Evolutionary conservation across 2,113 vertebrate species (phyloP).

Genomic region (Pitta sordida): DNA sequence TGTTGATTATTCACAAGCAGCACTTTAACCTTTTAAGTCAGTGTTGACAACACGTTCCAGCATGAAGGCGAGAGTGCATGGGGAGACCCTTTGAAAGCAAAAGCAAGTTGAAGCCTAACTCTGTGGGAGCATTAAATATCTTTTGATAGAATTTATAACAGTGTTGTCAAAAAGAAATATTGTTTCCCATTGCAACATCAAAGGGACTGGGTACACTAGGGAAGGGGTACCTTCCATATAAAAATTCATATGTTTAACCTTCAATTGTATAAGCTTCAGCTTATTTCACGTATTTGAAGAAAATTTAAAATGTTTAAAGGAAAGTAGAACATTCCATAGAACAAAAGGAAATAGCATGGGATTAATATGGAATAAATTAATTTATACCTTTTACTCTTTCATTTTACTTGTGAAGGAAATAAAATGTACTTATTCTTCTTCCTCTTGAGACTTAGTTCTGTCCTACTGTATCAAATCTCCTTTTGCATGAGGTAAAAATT

Average conservation of each 20-base stretch:
- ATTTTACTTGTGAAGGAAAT: background rate
- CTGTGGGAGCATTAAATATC: background rate
- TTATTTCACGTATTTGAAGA: background rate
- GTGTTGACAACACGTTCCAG: background rate
- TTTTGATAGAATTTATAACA: background rate
- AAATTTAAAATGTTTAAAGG: background rate
- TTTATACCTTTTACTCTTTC: background rate
- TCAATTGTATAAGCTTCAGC: background rate
- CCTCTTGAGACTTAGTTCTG: background rate
- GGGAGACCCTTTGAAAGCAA: background rate
- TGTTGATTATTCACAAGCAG: background rate
- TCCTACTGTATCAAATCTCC: background rate
- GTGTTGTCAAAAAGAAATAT: background rate
- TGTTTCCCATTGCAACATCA: background rate
- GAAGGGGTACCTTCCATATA: background rate
- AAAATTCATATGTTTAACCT: background rate
- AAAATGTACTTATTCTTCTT: background rate
- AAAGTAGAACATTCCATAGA: background rate
- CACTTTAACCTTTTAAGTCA: background rate
- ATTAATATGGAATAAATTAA: background rate
- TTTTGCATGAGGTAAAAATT: background rate
- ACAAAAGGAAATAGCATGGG: background rate
- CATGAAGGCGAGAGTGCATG: fast-evolving
- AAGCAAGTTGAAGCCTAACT: background rate
- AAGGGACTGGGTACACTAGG: background rate